Base-by-base conservation (phyloP, 2,113 vertebrate genomes). In the Eulemur rufifrons region DNA sequence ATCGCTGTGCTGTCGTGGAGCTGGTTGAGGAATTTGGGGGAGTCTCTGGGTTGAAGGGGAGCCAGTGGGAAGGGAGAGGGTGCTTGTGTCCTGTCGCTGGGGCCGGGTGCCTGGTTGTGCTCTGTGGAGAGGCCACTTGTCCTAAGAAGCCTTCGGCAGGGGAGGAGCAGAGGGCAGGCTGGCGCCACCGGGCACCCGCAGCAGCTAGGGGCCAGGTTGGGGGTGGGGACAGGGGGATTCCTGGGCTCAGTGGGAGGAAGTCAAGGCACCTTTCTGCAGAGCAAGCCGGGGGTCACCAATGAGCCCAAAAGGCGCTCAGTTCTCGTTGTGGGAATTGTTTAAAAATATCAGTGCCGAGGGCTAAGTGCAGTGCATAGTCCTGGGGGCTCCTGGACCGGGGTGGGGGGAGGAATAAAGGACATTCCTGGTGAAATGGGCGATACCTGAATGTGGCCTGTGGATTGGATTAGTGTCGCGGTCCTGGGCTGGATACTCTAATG, bases 391-490 rank as follows among this genome's bases (percentile, higher is more conserved):
- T 69, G 8, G 45, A 37, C n/a, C 1, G 61, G 17, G 14, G 18
- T 4, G 6, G 13, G 14, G 14, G 18, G 6, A 5, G 13, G 14
- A 61, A 20, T 18, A 17, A 34, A 37, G 14, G 25, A 2, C 37
- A 0, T 34, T 52, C 17, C 11, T 37, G 47, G 37, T 42, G 64
- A 88, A 56, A 39, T 71, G 76, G 59, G 14, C 23, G 12, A 59
- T 4, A 39, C 14, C 29, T 2, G 27, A 23, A 17, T 14, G 0
- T 0, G 47, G 71, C 32, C 74, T 14, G 17, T 4, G 66, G 61
- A 0, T 0, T 0, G 17, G 52, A 21, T n/a, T 12, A n/a, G 1
- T 1, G 17, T 2, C 1, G 27, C 3, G 4, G 29, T 29, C 68
- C 25, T 18, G 11, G 5, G 76, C 39, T 32, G 8, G 54, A 32